Evolutionary conservation across 2,797 vertebrate genomes (phyloP), one percentile per base, ranked within the genome.

Genomic region (Forpus xanthops): DNA sequence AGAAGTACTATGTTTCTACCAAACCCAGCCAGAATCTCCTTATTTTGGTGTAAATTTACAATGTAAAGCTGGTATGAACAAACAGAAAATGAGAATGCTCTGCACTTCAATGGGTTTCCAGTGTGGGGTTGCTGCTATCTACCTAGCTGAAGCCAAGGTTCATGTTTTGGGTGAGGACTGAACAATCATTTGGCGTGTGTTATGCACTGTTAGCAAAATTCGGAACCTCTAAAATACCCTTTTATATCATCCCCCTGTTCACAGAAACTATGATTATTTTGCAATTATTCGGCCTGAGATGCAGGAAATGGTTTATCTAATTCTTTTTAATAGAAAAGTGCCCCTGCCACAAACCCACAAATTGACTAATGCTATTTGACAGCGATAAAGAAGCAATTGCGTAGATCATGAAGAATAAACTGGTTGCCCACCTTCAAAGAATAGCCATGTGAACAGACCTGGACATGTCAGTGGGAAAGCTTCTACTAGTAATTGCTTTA

Each of bases 281-380:
- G 72, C 79, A 75, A 2, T 89, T 74, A 67, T 35, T 87, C 75
- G 85, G 72, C 53, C 72, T 24, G 64, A 67, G 75, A 49, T 78
- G 24, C 49, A 90, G 75, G 72, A 89, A 85, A 83, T 52, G 28
- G 35, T 75, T 91, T 53, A 55, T 79, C 53, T 87, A 67, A 71
- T 78, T 92, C 27, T 81, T 86, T 80, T 86, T 75, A 85, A 91
- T n/a, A 78, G 79, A 79, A 90, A 87, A 91, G 58, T 45, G 49
- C 17, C 64, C 67, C 39, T 85, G 73, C 75, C 75, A 76, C 72
- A 90, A 92, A 87, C 6, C 52, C 75, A 87, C 91, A 89, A 79
- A 91, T 64, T 75, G 70, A 42, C 62, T 89, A 80, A 39, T 0
- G 2, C 15, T 72, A 3, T 49, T 65, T 71, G 72, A 55, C 67